These are phyloP conservation scores for Montifringilla adamsi DNA, from an alignment of 2,113 vertebrate genomes.

Conservation along the genomic window DNA sequence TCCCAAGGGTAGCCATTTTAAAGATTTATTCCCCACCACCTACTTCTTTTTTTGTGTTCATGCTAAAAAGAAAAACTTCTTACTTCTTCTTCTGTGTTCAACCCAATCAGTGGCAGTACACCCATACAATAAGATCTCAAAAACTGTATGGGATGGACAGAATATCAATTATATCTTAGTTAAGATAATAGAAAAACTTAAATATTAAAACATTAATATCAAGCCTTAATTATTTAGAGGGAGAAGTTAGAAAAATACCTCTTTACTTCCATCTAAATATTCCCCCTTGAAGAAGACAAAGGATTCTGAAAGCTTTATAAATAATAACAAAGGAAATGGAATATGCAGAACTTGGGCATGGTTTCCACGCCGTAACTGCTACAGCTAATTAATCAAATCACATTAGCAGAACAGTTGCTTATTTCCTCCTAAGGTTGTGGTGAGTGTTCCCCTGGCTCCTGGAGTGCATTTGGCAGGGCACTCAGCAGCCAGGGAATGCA, in stretches of 20 bases:
- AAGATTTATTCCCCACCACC: slow-evolving; percentile 17
- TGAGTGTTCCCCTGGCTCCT: neutral
- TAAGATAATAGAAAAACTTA: neutral
- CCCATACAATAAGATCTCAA: neutral
- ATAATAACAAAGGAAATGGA: neutral
- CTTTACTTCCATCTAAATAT: neutral
- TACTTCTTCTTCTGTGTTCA: neutral
- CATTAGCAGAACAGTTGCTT: neutral
- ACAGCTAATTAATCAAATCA: neutral
- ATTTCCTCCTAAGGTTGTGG: neutral
- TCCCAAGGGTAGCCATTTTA: slow-evolving; percentile 22
- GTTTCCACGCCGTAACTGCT: neutral
- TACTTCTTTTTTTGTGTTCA: neutral
- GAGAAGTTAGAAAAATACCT: neutral
- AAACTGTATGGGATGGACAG: neutral
- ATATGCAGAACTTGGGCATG: neutral
- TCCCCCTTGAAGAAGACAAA: neutral
- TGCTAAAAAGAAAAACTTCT: neutral
- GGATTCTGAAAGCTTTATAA: neutral
- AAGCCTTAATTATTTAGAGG: neutral
- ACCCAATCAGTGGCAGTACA: neutral
- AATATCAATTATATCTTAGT: neutral
- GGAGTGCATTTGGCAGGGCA: neutral
- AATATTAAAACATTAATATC: neutral
- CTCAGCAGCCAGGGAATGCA: neutral